phyloP scores from a whole-genome alignment of 2,797 vertebrate genomes.

The Graptemys geographica region DNA sequence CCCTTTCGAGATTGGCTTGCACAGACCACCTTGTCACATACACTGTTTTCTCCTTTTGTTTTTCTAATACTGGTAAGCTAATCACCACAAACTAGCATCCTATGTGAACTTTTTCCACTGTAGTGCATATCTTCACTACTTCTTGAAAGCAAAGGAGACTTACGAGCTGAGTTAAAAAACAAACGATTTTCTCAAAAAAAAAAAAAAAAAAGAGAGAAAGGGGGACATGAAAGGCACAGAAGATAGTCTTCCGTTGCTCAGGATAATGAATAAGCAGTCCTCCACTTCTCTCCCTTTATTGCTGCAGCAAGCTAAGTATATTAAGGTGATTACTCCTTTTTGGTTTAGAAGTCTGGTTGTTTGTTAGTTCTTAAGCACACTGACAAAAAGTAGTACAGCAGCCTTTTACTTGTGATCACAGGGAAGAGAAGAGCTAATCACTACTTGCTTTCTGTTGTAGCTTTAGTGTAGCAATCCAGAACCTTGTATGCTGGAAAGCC shows the following conservation, averaged over 20 bases:
- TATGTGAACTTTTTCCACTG: not conserved
- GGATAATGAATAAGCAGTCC: constrained; percentile 26
- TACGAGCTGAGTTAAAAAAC: not conserved
- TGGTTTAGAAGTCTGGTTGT: not conserved
- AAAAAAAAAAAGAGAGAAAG: not conserved
- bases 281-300: constrained; percentile 6
- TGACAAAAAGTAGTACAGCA: not conserved
- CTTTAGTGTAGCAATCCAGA: not conserved
- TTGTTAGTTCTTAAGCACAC: not conserved
- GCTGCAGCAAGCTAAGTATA: not conserved
- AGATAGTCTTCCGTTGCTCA: not conserved
- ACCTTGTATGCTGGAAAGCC: not conserved
- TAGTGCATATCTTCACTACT: not conserved
- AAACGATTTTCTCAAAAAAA: not conserved
- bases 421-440: not conserved
- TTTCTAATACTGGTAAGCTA: not conserved
- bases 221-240: not conserved
- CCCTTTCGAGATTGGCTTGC: not conserved
- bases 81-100: not conserved
- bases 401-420: not conserved
- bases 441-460: not conserved
- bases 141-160: not conserved
- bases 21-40: not conserved
- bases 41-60: not conserved
- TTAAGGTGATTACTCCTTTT: constrained; percentile 14